Conservation (phyloP, 2,888 invertebrate species). For the Cephus nigrinus region DNA sequence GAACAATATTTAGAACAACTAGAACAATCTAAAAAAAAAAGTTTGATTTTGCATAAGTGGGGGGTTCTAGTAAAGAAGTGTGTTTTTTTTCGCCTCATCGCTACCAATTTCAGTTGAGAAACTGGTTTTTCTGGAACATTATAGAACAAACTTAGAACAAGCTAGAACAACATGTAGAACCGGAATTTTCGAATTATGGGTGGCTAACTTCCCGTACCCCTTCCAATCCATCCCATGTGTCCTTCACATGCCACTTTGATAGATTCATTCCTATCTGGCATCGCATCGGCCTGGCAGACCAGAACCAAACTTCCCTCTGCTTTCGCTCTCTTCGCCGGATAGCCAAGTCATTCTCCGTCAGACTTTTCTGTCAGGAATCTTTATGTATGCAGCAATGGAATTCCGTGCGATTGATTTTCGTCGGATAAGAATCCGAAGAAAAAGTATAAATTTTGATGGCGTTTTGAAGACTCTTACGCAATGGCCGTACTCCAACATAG, state of each 20-base stretch:
- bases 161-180: too few species aligned
- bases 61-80: too few species aligned
- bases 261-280: conserved; percentile 28
- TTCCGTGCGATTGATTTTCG: neutral
- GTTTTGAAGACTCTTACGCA: neutral
- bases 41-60: too few species aligned
- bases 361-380: neutral
- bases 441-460: neutral
- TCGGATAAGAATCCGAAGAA: neutral
- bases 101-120: too few species aligned
- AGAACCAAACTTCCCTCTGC: neutral
- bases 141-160: too few species aligned
- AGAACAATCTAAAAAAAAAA: too few species aligned
- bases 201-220: conserved; percentile 2
- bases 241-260: conserved; percentile 22
- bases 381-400: neutral
- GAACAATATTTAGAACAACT: too few species aligned
- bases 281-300: conserved; percentile 17
- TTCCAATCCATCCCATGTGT: conserved; percentile 18
- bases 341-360: neutral
- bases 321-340: neutral
- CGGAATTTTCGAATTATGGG: too few species aligned
- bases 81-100: too few species aligned
- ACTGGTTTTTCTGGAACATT: too few species aligned
- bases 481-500: neutral